Conservation (phyloP, 2,113 vertebrate species). For the Vidua macroura region DNA sequence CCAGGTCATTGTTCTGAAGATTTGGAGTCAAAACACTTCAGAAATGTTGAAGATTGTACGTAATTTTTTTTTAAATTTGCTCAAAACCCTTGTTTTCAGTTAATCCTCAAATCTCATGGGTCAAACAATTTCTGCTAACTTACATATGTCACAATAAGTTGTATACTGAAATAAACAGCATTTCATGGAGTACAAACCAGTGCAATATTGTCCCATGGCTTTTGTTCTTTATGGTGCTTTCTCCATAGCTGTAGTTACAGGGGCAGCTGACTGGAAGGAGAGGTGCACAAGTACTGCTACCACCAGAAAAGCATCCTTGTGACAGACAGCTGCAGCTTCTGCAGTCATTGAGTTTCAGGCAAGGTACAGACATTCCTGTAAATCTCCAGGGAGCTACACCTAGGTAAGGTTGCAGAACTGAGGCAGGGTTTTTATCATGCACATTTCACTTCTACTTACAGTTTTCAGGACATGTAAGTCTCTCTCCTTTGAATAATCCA, state of each 20-base stretch:
- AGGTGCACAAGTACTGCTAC: neutral
- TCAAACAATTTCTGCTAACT: neutral
- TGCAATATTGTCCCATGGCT: neutral
- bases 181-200: neutral
- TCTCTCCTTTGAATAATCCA: constrained; percentile 51
- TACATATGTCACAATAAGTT: neutral
- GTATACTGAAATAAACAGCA: neutral
- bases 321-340: neutral
- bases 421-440: neutral
- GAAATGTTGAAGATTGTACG: neutral
- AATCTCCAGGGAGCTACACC: neutral
- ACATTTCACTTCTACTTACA: neutral
- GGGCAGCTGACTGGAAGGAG: neutral
- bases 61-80: neutral
- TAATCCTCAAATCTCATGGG: neutral
- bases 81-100: neutral
- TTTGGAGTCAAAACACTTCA: constrained; percentile 26
- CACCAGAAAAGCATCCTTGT: neutral
- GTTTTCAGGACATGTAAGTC: constrained; percentile 3
- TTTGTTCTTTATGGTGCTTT: neutral
- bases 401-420: neutral
- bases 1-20: neutral
- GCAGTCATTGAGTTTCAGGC: neutral
- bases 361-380: neutral
- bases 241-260: neutral